phyloP scores from a whole-genome alignment of 2,113 vertebrate species.

The Callipepla californica region DNA sequence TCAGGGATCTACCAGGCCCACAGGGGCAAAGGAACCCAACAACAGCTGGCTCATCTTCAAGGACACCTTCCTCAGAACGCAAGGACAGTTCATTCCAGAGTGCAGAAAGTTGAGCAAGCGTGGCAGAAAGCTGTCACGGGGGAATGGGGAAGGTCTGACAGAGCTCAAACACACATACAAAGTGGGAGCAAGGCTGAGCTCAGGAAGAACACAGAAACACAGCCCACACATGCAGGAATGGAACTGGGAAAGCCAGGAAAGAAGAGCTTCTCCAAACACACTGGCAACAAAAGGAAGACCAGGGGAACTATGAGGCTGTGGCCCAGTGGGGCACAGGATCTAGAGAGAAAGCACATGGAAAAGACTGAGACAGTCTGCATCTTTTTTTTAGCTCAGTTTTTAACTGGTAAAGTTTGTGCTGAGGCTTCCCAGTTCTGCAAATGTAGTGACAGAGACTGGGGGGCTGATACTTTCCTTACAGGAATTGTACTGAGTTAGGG shows the following conservation, averaged over 20 bases:
- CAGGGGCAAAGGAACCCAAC: not conserved
- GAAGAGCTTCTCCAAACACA: not conserved
- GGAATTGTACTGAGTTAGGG: not conserved
- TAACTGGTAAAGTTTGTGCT: not conserved
- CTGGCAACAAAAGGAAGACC: not conserved
- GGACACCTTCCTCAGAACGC: not conserved
- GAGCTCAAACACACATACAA: not conserved
- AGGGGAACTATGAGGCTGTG: not conserved
- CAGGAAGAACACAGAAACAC: not conserved
- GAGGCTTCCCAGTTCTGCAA: not conserved
- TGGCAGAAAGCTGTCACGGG: not conserved
- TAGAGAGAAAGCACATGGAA: not conserved
- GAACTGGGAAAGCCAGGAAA: slow-evolving; percentile 1
- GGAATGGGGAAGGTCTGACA: not conserved
- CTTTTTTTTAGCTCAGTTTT: not conserved
- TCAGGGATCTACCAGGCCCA: not conserved
- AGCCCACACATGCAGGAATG: not conserved
- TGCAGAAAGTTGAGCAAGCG: not conserved
- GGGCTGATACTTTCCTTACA: not conserved
- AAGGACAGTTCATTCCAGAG: not conserved
- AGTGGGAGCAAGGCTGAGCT: not conserved
- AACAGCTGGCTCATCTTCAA: not conserved
- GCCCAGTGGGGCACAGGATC: not conserved
- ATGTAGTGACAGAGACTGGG: not conserved
- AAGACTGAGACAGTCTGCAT: not conserved